Conservation (phyloP, 2,888 invertebrate genomes). For the Fragum fragum region DNA sequence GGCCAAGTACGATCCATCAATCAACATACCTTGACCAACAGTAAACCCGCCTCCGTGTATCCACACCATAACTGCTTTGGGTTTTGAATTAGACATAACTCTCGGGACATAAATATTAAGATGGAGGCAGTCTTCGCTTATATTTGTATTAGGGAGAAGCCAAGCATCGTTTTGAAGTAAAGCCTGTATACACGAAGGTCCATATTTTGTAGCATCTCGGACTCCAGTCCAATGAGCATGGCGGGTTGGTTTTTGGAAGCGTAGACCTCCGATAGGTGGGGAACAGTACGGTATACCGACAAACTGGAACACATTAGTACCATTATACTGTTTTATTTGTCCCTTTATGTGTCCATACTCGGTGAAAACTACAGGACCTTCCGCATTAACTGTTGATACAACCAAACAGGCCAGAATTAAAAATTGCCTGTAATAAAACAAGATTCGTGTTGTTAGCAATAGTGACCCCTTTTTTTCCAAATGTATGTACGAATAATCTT, state of each 20-base stretch:
- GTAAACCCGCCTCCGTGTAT: constrained; percentile 76
- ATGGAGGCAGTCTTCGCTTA: constrained; percentile 74
- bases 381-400: neutral
- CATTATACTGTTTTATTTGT: constrained; percentile 18
- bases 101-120: constrained; percentile 72
- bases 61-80: constrained; percentile 73
- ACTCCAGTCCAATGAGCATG: constrained; percentile 46
- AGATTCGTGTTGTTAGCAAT: too few species aligned
- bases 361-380: constrained; percentile 38
- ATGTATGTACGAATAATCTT: too few species aligned
- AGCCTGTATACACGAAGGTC: constrained; percentile 70
- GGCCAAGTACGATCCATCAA: constrained; percentile 70
- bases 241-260: constrained; percentile 59
- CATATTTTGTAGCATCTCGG: constrained; percentile 55
- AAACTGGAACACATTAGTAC: constrained; percentile 56
- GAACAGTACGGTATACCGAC: constrained; percentile 65
- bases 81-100: constrained; percentile 28
- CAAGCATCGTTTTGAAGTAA: constrained; percentile 60
- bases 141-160: constrained; percentile 55
- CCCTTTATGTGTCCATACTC: constrained; percentile 54
- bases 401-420: neutral
- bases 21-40: constrained; percentile 65
- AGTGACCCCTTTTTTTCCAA: too few species aligned
- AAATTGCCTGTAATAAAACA: neutral
- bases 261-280: constrained; percentile 62